Conservation (phyloP, 2,797 vertebrate species). For the Erithacus rubecula region DNA sequence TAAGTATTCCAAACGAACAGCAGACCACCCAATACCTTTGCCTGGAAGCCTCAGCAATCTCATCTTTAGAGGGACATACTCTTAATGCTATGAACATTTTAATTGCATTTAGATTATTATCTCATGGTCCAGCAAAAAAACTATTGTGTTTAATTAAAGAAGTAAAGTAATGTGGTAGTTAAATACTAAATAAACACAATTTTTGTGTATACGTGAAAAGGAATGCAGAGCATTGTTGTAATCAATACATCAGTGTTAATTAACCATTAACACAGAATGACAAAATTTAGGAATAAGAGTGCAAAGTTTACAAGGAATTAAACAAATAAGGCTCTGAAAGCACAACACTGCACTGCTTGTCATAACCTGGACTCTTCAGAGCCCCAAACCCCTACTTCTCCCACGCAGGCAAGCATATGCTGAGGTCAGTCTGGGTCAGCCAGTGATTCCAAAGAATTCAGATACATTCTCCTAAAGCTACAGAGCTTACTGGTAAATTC, state of each 20-base stretch:
- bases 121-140: constrained; percentile 45
- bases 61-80: constrained; percentile 50
- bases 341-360: background rate
- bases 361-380: background rate
- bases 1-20: constrained; percentile 62
- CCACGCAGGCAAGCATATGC: background rate
- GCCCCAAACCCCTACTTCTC: background rate
- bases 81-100: constrained; percentile 60
- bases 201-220: constrained; percentile 52
- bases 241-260: constrained; percentile 1
- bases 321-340: background rate
- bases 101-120: constrained; percentile 72
- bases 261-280: background rate
- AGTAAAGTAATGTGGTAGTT: constrained; percentile 51
- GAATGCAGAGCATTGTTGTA: constrained; percentile 58
- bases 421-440: background rate
- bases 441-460: background rate
- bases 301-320: background rate
- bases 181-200: constrained; percentile 62
- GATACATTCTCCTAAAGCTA: background rate
- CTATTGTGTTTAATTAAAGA: constrained; percentile 55
- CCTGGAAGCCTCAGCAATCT: constrained; percentile 63
- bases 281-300: background rate
- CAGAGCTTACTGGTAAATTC: background rate
- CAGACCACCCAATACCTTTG: constrained; percentile 72